phyloP scores from a whole-genome alignment of 2,797 vertebrate species.

The Karalla daura region DNA sequence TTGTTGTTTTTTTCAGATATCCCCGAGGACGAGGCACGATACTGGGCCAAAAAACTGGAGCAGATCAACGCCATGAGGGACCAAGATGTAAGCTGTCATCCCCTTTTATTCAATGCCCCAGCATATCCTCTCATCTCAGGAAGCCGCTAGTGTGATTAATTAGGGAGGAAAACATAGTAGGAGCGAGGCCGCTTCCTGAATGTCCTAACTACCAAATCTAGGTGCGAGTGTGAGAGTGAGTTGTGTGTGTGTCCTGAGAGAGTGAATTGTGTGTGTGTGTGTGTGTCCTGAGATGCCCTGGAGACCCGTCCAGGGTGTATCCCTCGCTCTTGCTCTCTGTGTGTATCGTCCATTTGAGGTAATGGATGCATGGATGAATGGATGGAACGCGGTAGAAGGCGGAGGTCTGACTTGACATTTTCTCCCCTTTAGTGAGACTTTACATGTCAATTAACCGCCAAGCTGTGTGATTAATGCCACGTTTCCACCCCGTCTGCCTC shows the following conservation, averaged over 20 bases:
- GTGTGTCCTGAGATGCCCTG: no score
- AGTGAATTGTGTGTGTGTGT: no score
- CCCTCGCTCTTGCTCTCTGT: no score
- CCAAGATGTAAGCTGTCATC: constrained; percentile 90
- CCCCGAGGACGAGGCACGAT: constrained; percentile 97
- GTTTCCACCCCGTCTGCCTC: constrained; percentile 15
- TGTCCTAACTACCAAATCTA: no score
- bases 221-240: no score
- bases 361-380: no score
- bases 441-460: background rate
- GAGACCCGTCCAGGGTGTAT: no score
- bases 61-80: constrained; percentile 97
- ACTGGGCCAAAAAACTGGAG: constrained; percentile 99
- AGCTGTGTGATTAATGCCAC: background rate
- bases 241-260: no score
- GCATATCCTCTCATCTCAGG: constrained; percentile 27
- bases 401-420: constrained; percentile 10
- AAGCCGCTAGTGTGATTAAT: constrained; percentile 41
- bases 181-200: no score
- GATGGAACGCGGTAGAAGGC: no score
- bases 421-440: background rate
- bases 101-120: constrained; percentile 46
- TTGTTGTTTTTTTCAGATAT: constrained; percentile 88
- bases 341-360: no score
- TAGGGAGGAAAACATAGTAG: background rate